A percentile compares a stretch with the other conserved stretches of the same genome.
Conservation (phyloP, 2,888 invertebrate species). For the Nomada fucata region DNA sequence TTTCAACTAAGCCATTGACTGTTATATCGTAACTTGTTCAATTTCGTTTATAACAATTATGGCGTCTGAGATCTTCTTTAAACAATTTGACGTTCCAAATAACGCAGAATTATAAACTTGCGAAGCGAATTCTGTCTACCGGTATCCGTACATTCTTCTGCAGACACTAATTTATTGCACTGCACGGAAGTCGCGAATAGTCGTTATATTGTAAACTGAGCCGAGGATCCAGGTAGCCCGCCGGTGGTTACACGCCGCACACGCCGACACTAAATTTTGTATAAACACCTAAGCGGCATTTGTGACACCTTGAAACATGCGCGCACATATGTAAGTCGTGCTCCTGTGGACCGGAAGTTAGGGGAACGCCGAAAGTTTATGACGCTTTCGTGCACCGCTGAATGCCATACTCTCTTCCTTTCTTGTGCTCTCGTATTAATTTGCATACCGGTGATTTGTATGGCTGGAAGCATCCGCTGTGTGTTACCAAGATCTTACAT, state of each 20-base stretch:
- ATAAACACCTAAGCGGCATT: constrained; percentile 35
- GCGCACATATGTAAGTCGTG: constrained; percentile 13
- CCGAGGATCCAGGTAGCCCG: constrained; percentile 5
- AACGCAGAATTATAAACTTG: no score
- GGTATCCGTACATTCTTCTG: no score
- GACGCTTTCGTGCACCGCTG: constrained; percentile 20
- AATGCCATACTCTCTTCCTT: neutral
- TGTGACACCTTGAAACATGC: constrained; percentile 42
- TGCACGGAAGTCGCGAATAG: neutral
- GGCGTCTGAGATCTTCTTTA: no score
- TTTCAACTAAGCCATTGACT: no score
- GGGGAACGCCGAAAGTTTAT: constrained; percentile 44
- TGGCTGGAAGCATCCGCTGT: neutral
- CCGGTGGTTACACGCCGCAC: neutral
- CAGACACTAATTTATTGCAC: neutral
- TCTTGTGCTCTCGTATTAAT: constrained; percentile 34
- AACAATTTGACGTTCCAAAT: no score
- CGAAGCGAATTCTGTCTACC: neutral
- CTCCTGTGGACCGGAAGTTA: constrained; percentile 33
- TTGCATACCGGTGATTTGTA: constrained; percentile 30
- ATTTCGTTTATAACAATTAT: no score
- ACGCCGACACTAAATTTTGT: constrained; percentile 27
- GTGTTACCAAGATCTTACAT: constrained; percentile 4
- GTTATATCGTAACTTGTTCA: no score
- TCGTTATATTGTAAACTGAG: neutral